Conservation (phyloP, 2,113 vertebrate species). For the Psittacula cyanocephala region DNA sequence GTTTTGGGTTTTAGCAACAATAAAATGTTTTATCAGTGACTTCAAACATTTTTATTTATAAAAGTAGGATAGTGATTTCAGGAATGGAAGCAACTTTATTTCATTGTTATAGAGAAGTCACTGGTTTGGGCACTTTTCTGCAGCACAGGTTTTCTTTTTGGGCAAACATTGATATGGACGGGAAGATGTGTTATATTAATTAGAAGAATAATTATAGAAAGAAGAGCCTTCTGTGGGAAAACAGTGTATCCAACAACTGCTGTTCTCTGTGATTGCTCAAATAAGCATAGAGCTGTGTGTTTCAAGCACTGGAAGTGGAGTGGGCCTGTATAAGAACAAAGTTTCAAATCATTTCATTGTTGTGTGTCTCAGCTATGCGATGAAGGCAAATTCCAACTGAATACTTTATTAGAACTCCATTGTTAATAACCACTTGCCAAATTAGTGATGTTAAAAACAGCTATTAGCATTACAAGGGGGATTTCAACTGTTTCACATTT, state of each 20-base stretch:
- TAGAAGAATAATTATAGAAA: background rate
- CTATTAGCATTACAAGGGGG: background rate
- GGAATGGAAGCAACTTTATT: background rate
- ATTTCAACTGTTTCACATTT: background rate
- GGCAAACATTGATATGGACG: background rate
- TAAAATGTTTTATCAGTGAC: background rate
- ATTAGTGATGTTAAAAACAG: background rate
- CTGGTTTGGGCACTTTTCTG: background rate
- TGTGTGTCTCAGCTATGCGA: background rate
- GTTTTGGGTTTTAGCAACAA: background rate
- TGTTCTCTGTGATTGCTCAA: background rate
- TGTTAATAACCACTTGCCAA: background rate
- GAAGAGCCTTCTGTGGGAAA: background rate
- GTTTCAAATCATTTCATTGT: background rate
- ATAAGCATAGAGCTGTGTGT: background rate
- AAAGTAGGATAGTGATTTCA: background rate
- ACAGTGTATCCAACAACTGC: background rate
- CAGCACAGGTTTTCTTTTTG: background rate
- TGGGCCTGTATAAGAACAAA: background rate
- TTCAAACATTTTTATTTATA: background rate
- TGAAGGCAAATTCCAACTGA: background rate
- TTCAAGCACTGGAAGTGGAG: background rate
- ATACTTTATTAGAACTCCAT: background rate
- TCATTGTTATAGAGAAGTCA: background rate
- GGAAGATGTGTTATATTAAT: background rate